Evolutionary conservation across 1,140 invertebrate genomes (phyloP), one percentile per base, ranked within the genome.

Genomic region (Xylocopa sonorina): DNA sequence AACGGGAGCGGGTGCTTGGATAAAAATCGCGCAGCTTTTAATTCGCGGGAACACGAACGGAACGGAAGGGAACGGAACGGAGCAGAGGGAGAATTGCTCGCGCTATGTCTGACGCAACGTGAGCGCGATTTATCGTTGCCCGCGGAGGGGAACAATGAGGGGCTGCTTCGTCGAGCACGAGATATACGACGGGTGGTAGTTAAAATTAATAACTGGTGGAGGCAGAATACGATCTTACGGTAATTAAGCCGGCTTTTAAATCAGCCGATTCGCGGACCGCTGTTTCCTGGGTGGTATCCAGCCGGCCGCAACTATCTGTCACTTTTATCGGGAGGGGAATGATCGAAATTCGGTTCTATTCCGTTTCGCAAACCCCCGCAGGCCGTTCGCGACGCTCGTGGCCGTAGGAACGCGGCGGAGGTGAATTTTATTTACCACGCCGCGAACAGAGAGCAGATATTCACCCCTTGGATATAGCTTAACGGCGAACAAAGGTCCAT

Each of bases 221-320:
- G 27, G 24, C 51, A 55, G 63, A 76, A 76, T 76, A 67, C 73
- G 63, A 82, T 83, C 82, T 83, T 82, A 83, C 80, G 82, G 76
- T 83, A 83, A 82, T 83, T 83, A 83, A 83, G 81, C 57, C 41
- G 41, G 60, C 73, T 57, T 82, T 82, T 82, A 82, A 71, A 83
- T 83, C 48, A 60, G 24, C 14, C 29, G 73, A 66, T 43, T 53
- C 57, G 55, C 41, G 67, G 29, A 50, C 16, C 63, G n/a, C 63
- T 43, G 66, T 57, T 68, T 62, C 32, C 4, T n/a, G 29, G 62
- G 50, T 27, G 34, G n/a, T 3, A 38, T 38, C 38, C 63, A 53
- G 43, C 69, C 62, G 64, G 50, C 34, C 10, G 9, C 3, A 24
- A 51, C 2, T 1, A 50, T 4, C 7, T 6, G 24, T 51, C 21